phyloP scores from a whole-genome alignment of 2,888 invertebrate genomes.

The Globia sparganii region DNA sequence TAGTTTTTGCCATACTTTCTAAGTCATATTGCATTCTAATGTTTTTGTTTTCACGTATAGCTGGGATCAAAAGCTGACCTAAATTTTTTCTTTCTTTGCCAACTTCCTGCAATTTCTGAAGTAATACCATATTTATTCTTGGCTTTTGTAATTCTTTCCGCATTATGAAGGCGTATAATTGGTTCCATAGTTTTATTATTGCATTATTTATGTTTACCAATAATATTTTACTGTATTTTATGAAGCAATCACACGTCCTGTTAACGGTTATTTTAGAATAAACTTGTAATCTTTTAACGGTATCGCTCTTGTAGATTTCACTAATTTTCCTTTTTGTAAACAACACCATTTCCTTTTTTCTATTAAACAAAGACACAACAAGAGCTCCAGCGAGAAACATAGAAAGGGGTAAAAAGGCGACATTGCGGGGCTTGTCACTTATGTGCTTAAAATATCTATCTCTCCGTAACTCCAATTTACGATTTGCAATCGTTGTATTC shows the following conservation, averaged over 20 bases:
- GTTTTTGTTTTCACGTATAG: conserved; percentile 82
- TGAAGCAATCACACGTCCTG: conserved; percentile 56
- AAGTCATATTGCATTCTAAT: conserved; percentile 79
- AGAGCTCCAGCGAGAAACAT: conserved; percentile 80
- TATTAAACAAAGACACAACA: conserved; percentile 75
- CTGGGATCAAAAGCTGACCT: conserved; percentile 77
- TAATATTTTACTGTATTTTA: conserved; percentile 56
- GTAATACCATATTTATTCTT: conserved; percentile 71
- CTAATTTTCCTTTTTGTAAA: conserved; percentile 67
- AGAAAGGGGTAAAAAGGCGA: conserved; percentile 69
- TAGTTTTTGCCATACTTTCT: conserved; percentile 79
- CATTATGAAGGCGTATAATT: conserved; percentile 23
- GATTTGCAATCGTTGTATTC: conserved; percentile 56
- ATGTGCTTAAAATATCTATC: conserved; percentile 39
- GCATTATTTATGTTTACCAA: conserved; percentile 55
- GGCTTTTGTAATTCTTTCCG: conserved; percentile 51
- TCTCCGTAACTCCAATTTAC: conserved; percentile 33
- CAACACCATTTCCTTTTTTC: conserved; percentile 73
- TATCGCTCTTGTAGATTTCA: conserved; percentile 57
- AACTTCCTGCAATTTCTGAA: conserved; percentile 79
- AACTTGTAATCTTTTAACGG: conserved; percentile 40
- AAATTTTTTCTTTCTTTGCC: conserved; percentile 79
- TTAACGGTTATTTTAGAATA: conserved; percentile 69
- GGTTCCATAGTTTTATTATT: conserved; percentile 28
- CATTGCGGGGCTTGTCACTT: conserved; percentile 48